Evolutionary conservation across 2,888 invertebrate genomes (phyloP).

Genomic region (Arctia plantaginis): DNA sequence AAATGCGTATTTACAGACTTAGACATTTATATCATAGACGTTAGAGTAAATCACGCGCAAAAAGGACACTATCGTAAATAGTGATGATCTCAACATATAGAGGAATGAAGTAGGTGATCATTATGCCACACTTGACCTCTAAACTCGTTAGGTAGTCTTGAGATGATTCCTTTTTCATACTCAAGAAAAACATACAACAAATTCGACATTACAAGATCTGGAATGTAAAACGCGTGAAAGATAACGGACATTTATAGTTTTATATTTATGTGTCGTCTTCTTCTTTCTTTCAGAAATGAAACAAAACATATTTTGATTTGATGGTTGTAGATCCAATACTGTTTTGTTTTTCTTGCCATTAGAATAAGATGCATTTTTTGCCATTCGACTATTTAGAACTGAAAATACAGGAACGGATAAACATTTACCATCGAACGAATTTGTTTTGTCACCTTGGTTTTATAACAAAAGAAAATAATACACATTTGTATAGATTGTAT

Average conservation of each 20-base stretch:
- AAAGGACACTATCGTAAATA: conserved; percentile 59
- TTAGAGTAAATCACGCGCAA: conserved; percentile 58
- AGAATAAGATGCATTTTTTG: not conserved
- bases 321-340: not conserved
- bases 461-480: not conserved
- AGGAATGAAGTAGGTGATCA: conserved; percentile 55
- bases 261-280: not conserved
- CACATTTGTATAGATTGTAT: not conserved
- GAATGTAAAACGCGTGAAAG: not conserved
- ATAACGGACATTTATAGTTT: not conserved
- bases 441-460: not conserved
- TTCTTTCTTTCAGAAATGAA: not conserved
- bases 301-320: not conserved
- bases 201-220: conserved; percentile 8
- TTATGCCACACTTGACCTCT: conserved; percentile 57
- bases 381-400: not conserved
- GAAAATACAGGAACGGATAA: not conserved
- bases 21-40: conserved; percentile 45
- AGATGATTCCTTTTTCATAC: conserved; percentile 32
- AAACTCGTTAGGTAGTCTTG: conserved; percentile 35
- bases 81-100: conserved; percentile 72
- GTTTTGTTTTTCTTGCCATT: not conserved
- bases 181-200: conserved; percentile 32
- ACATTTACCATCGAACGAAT: not conserved
- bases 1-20: conserved; percentile 26